Percentiles rank a stretch among this genome's conserved stretches.
phyloP scores from a whole-genome alignment of 2,888 invertebrate species.

The Megaustenia siamemsis region DNA sequence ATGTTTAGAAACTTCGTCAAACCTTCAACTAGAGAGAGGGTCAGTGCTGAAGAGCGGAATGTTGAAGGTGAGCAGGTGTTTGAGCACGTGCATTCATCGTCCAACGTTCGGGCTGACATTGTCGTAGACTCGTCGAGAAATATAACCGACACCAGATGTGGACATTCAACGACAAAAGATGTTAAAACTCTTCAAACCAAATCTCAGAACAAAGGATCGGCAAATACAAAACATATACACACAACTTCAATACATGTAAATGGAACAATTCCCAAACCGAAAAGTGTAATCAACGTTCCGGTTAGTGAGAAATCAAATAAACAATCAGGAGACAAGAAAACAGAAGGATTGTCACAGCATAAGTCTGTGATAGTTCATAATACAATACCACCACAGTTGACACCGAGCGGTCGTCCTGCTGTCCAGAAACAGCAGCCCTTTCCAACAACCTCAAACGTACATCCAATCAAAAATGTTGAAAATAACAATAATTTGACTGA shows the following conservation, averaged over 20 bases:
- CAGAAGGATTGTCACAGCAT: neutral
- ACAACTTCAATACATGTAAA: slow-evolving; percentile 46
- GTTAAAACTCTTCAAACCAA: neutral
- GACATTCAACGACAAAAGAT: neutral
- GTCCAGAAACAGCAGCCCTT: neutral
- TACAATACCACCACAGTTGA: neutral
- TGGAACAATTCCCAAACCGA: neutral
- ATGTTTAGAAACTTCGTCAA: slow-evolving; percentile 50
- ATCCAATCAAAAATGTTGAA: neutral
- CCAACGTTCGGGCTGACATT: too few species aligned
- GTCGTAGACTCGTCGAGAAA: neutral
- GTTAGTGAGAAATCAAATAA: neutral
- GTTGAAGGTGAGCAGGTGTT: neutral
- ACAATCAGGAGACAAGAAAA: neutral
- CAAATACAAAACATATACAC: neutral
- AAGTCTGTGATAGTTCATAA: neutral
- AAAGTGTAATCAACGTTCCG: neutral
- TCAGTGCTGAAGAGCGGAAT: neutral
- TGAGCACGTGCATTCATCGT: neutral
- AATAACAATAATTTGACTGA: neutral
- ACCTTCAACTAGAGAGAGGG: slow-evolving; percentile 26
- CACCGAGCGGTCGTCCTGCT: neutral
- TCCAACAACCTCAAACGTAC: neutral
- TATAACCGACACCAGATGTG: neutral
- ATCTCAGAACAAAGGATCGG: neutral